A percentile compares a stretch with the other conserved stretches of the same genome.
phyloP scores from a whole-genome alignment of 2,113 vertebrate species.

The Empidonax traillii region DNA sequence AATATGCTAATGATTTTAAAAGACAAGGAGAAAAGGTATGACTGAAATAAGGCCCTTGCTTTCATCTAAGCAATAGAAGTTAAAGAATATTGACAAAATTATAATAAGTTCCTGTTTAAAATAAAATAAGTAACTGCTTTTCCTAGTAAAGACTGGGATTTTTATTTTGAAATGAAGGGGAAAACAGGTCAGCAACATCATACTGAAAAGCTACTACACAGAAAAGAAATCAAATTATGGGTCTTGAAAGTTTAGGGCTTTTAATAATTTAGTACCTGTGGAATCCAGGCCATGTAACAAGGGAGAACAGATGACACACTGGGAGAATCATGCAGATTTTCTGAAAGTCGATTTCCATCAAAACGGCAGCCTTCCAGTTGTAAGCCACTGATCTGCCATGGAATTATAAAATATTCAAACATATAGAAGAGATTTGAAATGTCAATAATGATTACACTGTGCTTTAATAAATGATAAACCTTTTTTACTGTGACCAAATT shows the following conservation, averaged over 20 bases:
- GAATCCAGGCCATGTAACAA: slow-evolving; percentile 95
- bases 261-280: slow-evolving; percentile 81
- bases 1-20: not conserved
- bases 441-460: not conserved
- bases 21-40: not conserved
- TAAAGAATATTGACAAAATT: not conserved
- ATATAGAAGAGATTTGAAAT: not conserved
- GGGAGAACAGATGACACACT: slow-evolving; percentile 89
- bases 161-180: not conserved
- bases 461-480: not conserved
- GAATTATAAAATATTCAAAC: slow-evolving; percentile 47
- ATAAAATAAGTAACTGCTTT: not conserved
- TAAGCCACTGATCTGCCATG: slow-evolving; percentile 85
- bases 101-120: not conserved
- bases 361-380: slow-evolving; percentile 94
- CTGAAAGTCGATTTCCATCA: slow-evolving; percentile 87
- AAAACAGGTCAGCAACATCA: slow-evolving; percentile 33
- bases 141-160: not conserved
- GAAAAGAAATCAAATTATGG: slow-evolving; percentile 18
- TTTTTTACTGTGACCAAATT: not conserved
- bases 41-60: not conserved
- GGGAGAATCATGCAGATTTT: slow-evolving; percentile 93
- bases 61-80: not conserved
- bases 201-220: slow-evolving; percentile 15
- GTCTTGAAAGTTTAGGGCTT: slow-evolving; percentile 27